Evolutionary conservation across 2,888 invertebrate species (phyloP).

Genomic region (Oligia strigilis): DNA sequence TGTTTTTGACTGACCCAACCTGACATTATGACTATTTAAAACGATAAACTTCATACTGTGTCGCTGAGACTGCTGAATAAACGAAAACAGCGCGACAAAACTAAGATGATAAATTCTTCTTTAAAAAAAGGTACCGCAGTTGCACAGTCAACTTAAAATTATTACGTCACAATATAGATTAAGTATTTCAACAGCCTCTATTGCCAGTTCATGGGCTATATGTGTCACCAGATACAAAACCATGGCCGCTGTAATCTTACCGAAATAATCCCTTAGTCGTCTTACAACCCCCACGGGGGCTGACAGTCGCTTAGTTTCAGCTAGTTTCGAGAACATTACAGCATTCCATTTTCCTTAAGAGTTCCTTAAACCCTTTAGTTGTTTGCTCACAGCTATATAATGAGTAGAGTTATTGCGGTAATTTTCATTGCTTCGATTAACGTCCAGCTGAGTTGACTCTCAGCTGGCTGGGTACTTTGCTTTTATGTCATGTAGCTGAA

Average conservation of each 20-base stretch:
- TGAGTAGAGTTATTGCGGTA: not conserved
- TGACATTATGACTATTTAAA: not conserved
- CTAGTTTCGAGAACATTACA: conserved; percentile 33
- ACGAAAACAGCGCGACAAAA: not conserved
- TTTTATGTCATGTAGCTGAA: too few species aligned
- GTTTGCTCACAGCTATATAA: not conserved
- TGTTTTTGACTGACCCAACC: not conserved
- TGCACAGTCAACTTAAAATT: not conserved
- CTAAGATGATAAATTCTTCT: not conserved
- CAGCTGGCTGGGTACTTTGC: too few species aligned
- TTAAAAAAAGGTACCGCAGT: not conserved
- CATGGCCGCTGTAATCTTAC: conserved; percentile 36
- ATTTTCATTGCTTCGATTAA: not conserved
- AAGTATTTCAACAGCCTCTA: conserved; percentile 4
- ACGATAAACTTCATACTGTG: not conserved
- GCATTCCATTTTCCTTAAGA: conserved; percentile 32
- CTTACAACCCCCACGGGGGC: conserved; percentile 35
- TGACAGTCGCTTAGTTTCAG: conserved; percentile 33
- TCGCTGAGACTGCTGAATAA: not conserved
- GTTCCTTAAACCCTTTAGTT: conserved; percentile 29
- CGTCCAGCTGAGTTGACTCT: too few species aligned
- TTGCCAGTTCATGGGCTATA: not conserved
- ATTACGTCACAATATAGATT: conserved; percentile 10
- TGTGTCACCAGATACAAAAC: conserved; percentile 29
- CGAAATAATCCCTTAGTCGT: conserved; percentile 44